A percentile compares a stretch with the other conserved stretches of the same genome.
Evolutionary conservation across 2,113 vertebrate genomes (phyloP).

Genomic region (Datnioides undecimradiatus): DNA sequence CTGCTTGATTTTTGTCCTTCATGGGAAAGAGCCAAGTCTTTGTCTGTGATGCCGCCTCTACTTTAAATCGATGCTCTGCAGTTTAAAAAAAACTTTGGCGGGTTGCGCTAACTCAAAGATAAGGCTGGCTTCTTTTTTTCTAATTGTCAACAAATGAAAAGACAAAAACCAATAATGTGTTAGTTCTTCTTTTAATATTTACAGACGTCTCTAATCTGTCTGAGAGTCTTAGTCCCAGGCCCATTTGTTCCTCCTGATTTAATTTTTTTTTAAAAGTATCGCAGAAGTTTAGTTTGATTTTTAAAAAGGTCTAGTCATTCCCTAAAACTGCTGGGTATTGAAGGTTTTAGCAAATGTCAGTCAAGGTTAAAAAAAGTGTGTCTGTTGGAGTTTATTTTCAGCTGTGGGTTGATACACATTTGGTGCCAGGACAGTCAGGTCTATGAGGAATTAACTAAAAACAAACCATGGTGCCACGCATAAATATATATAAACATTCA

Average conservation of each 20-base stretch:
- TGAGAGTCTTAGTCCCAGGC: too few relatives aligned
- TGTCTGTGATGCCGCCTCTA: slow-evolving; percentile 27
- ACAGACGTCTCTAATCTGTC: not conserved
- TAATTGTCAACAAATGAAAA: not conserved
- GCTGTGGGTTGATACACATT: not conserved
- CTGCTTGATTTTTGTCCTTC: slow-evolving; percentile 24
- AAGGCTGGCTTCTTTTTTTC: not conserved
- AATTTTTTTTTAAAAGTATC: not conserved
- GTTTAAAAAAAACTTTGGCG: slow-evolving; percentile 13
- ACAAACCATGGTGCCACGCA: too few relatives aligned
- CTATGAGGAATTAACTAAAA: not conserved
- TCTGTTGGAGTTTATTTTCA: slow-evolving; percentile 1
- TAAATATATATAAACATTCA: too few relatives aligned
- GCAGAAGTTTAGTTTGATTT: not conserved
- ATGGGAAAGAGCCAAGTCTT: slow-evolving; percentile 24
- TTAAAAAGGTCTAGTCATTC: not conserved
- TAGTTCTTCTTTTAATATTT: slow-evolving; percentile 1
- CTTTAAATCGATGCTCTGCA: slow-evolving; percentile 37
- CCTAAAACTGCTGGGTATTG: slow-evolving; percentile 1
- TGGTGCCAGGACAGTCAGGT: not conserved
- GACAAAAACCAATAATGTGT: slow-evolving; percentile 4
- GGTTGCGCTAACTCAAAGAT: slow-evolving; percentile 12
- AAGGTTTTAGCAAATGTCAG: slow-evolving; percentile 19
- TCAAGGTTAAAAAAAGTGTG: not conserved
- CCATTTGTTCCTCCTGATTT: slow-evolving; percentile 25